Evolutionary conservation across 1,140 invertebrate species (phyloP).

Genomic region (Drosophila arawakana): DNA sequence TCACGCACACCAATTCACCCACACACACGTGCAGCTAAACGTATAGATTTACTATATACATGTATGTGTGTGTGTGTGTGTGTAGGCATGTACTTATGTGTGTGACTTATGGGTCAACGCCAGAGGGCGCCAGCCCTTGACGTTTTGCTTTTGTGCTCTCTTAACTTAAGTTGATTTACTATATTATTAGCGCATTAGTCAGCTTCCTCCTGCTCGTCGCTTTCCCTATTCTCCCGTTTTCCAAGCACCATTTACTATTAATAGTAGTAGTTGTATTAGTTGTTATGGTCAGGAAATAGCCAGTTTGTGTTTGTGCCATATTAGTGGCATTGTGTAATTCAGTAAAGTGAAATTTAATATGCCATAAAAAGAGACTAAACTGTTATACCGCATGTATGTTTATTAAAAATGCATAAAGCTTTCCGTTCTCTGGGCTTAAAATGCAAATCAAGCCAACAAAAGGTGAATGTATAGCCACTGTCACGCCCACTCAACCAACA

Average conservation of each 20-base stretch:
- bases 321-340: conserved; percentile 26
- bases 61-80: neutral
- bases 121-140: conserved; percentile 56
- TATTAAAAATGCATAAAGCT: conserved; percentile 44
- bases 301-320: conserved; percentile 30
- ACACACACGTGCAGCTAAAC: conserved; percentile 20
- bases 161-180: conserved; percentile 46
- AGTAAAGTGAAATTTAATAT: conserved; percentile 47
- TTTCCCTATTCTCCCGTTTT: neutral
- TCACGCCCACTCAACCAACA: conserved; percentile 17
- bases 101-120: conserved; percentile 68
- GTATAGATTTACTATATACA: neutral
- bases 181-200: conserved; percentile 46
- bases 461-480: neutral
- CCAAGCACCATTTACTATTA: neutral
- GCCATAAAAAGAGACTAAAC: conserved; percentile 26
- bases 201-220: neutral
- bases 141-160: conserved; percentile 28
- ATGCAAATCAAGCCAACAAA: conserved; percentile 36
- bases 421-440: neutral
- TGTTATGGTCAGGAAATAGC: conserved; percentile 36
- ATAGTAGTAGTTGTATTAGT: neutral
- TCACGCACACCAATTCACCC: conserved; percentile 40
- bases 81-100: neutral
- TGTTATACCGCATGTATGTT: conserved; percentile 43